phyloP scores from a whole-genome alignment of 2,797 vertebrate species.

The Gymnoscopelus braueri region DNA sequence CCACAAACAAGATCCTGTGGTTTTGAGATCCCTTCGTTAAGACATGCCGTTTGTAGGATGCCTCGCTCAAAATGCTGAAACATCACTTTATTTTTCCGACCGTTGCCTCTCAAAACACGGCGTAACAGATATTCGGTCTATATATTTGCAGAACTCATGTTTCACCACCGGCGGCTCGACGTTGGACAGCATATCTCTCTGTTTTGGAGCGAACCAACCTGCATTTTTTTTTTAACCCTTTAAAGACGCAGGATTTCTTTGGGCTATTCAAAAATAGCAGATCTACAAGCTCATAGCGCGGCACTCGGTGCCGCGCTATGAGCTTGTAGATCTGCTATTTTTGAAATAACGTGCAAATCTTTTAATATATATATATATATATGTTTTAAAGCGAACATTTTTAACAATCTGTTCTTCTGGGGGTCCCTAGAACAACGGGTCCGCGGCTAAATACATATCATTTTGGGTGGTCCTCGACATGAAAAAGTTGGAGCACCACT shows the following conservation, averaged over 20 bases:
- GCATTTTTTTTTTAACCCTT: constrained; percentile 62
- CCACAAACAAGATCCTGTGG: constrained; percentile 72
- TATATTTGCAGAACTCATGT: constrained; percentile 71
- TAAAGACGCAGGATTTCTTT: no score
- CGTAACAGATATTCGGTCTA: constrained; percentile 77
- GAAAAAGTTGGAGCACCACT: no score
- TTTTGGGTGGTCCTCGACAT: no score
- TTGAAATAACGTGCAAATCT: no score
- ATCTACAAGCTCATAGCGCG: no score
- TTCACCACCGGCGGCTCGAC: constrained; percentile 48
- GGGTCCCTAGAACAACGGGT: no score
- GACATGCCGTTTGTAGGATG: constrained; percentile 54
- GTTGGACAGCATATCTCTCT: constrained; percentile 34
- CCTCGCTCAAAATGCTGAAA: constrained; percentile 55
- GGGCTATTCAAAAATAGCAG: constrained; percentile 41
- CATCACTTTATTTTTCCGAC: constrained; percentile 67
- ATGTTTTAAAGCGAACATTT: no score
- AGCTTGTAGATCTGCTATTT: constrained; percentile 8
- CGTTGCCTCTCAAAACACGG: constrained; percentile 50
- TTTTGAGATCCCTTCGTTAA: constrained; percentile 68
- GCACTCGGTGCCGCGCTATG: no score
- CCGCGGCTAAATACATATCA: no score
- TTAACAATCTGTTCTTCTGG: no score
- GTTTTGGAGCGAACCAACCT: constrained; percentile 69
- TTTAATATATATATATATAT: no score